Base-by-base conservation (phyloP, 2,888 invertebrate genomes). In the Microplitis deprimator region DNA sequence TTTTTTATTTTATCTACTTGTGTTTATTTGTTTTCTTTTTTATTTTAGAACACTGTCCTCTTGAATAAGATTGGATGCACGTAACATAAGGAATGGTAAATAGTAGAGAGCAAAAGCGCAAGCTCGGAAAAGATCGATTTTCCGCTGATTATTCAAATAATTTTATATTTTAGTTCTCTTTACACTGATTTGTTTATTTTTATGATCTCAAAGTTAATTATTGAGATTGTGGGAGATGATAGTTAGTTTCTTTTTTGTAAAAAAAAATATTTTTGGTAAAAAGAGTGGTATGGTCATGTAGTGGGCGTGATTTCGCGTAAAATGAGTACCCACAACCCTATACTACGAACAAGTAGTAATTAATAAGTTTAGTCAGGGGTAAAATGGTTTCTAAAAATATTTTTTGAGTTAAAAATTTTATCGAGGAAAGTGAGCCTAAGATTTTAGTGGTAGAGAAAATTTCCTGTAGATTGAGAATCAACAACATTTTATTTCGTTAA, bases 11-110 rank as follows among this genome's bases (percentile, higher is more conserved):
- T 50, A 50, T 50, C 50, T 50, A 4, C 3, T 50, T 50, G 8
- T 68, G 65, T 68, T 39, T 71, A 72, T 65, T 71, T 50, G 50
- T 50, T 50, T 50, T 50, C 8, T 50, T 50, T 50, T 50, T 13
- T 50, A 8, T 67, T 40, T 17, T 68, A 76, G 67, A 39, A 41
- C 67, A 38, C 40, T 68, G 38, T 38, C n/a, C 17, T 38, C 20
- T 8, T 13, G 50, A 13, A 50, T 50, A 50, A 50, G 50, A 50
- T 50, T 50, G 50, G 50, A 13, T 50, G 50, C 50, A 50, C 50
- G 50, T 50, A 50, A 50, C 8, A 5, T 50, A 50, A 50, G 50
- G 50, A 50, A 50, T 50, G 13, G 50, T 50, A 50, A 50, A 50
- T 50, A 50, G 10, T 13, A 2, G 50, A 13, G 4, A 13, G 50